Percentiles rank a stretch among this genome's conserved stretches.
Conservation (phyloP, 1,140 invertebrate genomes). For the Hylyphantes graminicola region DNA sequence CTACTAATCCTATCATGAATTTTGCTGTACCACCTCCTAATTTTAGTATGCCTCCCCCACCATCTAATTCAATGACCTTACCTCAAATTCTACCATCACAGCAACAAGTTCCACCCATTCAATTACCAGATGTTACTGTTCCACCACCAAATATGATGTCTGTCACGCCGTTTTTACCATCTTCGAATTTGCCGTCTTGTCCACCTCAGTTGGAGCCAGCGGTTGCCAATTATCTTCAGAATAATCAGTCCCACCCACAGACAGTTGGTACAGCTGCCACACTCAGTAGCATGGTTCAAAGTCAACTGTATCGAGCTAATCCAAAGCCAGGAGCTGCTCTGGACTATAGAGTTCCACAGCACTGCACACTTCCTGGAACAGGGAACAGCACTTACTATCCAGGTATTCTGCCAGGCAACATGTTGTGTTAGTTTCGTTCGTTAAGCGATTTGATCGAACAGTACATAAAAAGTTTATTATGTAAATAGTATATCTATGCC, state of each 20-base stretch:
- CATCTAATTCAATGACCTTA: conserved; percentile 27
- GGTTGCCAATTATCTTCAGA: conserved; percentile 51
- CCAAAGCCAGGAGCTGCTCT: conserved; percentile 46
- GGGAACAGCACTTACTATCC: conserved; percentile 53
- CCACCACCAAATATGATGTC: conserved; percentile 61
- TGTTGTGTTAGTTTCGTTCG: background rate
- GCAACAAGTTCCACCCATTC: conserved; percentile 54
- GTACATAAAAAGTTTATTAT: background rate
- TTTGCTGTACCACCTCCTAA: conserved; percentile 60
- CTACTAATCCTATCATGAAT: conserved; percentile 56
- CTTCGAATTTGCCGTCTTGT: conserved; percentile 53
- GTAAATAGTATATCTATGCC: background rate
- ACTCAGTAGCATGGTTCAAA: conserved; percentile 52
- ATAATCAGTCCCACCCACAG: conserved; percentile 38
- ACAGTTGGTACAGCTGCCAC: conserved; percentile 34
- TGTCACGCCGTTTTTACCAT: conserved; percentile 50
- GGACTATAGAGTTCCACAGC: conserved; percentile 54
- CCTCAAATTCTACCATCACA: conserved; percentile 32
- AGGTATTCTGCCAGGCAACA: conserved; percentile 19
- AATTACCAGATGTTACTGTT: conserved; percentile 60
- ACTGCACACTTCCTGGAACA: conserved; percentile 45
- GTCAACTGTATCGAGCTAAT: conserved; percentile 49
- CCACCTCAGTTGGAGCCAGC: conserved; percentile 53
- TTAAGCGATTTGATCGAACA: background rate
- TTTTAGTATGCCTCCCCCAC: conserved; percentile 60